These are phyloP conservation scores for Monochamus alternatus DNA, from an alignment of 2,888 invertebrate genomes.

Conservation along the genomic window DNA sequence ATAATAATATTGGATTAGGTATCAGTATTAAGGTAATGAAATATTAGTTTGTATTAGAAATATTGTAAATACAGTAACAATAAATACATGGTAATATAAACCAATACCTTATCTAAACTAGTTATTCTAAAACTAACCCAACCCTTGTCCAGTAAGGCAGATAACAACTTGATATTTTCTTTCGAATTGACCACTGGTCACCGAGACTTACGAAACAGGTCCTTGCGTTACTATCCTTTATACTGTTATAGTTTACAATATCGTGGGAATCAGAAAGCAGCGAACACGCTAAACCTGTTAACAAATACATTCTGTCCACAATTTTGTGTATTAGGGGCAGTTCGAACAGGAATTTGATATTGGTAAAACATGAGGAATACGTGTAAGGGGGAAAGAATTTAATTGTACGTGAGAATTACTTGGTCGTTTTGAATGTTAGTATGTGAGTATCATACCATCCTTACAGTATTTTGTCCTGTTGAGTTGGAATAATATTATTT, in stretches of 20 bases:
- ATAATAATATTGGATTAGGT: too few relatives aligned
- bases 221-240: constrained; percentile 1
- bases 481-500: too few relatives aligned
- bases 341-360: constrained; percentile 22
- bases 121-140: neutral
- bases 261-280: constrained; percentile 28
- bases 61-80: too few relatives aligned
- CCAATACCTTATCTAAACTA: neutral
- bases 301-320: constrained; percentile 3
- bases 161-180: constrained; percentile 8
- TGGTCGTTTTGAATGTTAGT: neutral
- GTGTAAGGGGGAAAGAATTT: neutral
- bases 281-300: constrained; percentile 30
- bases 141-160: neutral
- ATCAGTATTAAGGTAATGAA: too few relatives aligned
- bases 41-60: too few relatives aligned
- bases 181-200: constrained; percentile 42
- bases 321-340: constrained; percentile 15
- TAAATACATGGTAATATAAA: too few relatives aligned
- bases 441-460: too few relatives aligned
- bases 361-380: neutral
- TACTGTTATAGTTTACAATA: constrained; percentile 4
- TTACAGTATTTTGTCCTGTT: too few relatives aligned
- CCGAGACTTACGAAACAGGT: constrained; percentile 30
- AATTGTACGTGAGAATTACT: neutral